Base-by-base conservation (phyloP, 2,888 invertebrate genomes). In the Eugnorisma glareosa region DNA sequence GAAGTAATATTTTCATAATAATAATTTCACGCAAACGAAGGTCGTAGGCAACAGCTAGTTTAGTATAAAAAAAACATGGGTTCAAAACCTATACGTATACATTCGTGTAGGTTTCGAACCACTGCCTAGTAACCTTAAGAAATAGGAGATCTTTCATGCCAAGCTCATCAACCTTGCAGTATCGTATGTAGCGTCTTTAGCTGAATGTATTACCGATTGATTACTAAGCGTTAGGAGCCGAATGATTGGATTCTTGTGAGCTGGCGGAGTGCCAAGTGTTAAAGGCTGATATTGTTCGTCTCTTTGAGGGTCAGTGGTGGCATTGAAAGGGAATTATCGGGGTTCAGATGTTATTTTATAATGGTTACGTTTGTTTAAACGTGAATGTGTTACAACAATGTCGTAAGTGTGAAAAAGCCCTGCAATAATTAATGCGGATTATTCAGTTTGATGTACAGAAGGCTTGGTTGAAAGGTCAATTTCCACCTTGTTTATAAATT, bases 151-250 rank as follows among this genome's bases (percentile, higher is more conserved):
- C 18, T 59, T 59, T 37, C 37, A 2, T n/a, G 15, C 28, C 79
- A 54, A 54, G 61, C 1, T 54, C 15, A 5, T 28, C n/a, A 21
- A 59, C 2, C 35, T 35, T 11, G 0, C 15, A 13, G 24, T 5
- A 0, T 0, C 40, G 74, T 78, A 15, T 67, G 78, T 74, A 73
- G 13, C 18, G 21, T n/a, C 28, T 74, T 74, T 28, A 71, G 35
- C 63, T 28, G 68, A 78, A 84, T 79, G 83, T 79, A 75, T 73
- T 72, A 75, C 13, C 51, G 84, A 83, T 86, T 84, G 84, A 86
- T 75, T 73, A 73, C 66, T 28, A 31, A 40, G 21, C 72, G 73
- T 85, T 85, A 77, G 79, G 24, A 64, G 31, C 18, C 69, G 72
- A 86, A 79, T 84, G 82, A 83, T 85, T 82, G 85, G 85, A 82